Evolutionary conservation across 2,113 vertebrate species (phyloP).

Genomic region (Notechis scutatus): DNA sequence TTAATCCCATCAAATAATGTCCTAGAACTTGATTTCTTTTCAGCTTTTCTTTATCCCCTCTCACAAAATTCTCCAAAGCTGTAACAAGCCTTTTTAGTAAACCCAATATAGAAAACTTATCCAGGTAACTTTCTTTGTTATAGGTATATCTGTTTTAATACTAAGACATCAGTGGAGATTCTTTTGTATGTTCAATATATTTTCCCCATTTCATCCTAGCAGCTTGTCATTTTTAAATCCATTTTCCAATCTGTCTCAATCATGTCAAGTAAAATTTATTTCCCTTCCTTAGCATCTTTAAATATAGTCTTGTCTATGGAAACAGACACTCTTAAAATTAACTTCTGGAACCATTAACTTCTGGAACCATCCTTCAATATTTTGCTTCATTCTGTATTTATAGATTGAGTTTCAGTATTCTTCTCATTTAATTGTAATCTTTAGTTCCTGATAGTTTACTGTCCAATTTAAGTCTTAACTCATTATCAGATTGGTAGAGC

Average conservation of each 20-base stretch:
- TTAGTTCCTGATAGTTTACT: not conserved
- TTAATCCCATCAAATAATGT: not conserved
- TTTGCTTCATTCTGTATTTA: not conserved
- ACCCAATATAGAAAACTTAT: not conserved
- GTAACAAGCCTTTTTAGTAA: not conserved
- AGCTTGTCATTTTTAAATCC: not conserved
- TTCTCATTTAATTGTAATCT: not conserved
- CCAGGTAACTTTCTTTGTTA: not conserved
- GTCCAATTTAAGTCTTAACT: not conserved
- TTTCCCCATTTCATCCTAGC: not conserved
- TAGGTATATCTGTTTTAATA: not conserved
- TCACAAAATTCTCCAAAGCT: not conserved
- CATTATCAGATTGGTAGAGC: not conserved
- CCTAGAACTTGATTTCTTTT: not conserved
- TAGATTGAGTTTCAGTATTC: not conserved
- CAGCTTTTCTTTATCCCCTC: not conserved
- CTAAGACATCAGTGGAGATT: not conserved
- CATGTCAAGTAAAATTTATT: not conserved
- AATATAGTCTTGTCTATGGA: not conserved
- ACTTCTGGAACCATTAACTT: not conserved
- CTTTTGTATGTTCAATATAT: not conserved
- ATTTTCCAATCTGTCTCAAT: not conserved
- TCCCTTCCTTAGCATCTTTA: not conserved
- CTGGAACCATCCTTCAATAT: not conserved
- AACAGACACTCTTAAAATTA: not conserved